Evolutionary conservation across 2,888 invertebrate genomes (phyloP), one percentile per base, ranked within the genome.

Genomic region (Dryobotodes eremita): DNA sequence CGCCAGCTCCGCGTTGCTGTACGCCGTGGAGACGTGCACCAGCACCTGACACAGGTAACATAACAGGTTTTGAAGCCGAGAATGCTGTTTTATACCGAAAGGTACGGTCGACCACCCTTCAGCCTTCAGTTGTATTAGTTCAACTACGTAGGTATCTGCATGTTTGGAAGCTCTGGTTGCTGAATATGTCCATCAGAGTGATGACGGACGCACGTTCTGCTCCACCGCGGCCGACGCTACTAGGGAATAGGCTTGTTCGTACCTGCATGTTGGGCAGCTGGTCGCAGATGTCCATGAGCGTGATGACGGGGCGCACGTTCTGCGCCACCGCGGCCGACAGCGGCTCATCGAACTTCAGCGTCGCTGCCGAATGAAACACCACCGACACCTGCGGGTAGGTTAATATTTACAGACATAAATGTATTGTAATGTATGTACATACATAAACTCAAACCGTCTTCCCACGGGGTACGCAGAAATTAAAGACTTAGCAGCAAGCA

Each of bases 21-120:
- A 99, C 0, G 99, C 98, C 0, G 99, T 99, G 0, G 99, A 99
- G 0, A 99, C 98, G 94, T 99, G 98, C 5, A 99, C 95, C 36
- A 98, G 95, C 0, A 97, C 98, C 97, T 98, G 93, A 0, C 50
- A 5, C 1, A 46, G 0, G 11, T 5, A 36, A 31, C 72, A 10
- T 46, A 1, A 46, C n/a, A 57, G 23, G 4, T 57, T 57, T n/a
- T 11, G 55, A n/a, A 57, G 11, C 11, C 13, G n/a, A 57, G n/a
- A 57, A 13, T 13, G 55, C n/a, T n/a, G n/a, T n/a, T 57, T n/a
- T 11, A 55, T 23, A n/a, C 55, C 23, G 10, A 36, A 13, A 7
- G 36, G 3, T 36, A 7, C 23, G 4, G 36, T 23, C 7, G 13
- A 64, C 23, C 23, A 64, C 36, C 23, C 13, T 23, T 36, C 1